Evolutionary conservation across 2,888 invertebrate genomes (phyloP), one percentile per base, ranked within the genome.

Genomic region (Eupeodes latifasciatus): DNA sequence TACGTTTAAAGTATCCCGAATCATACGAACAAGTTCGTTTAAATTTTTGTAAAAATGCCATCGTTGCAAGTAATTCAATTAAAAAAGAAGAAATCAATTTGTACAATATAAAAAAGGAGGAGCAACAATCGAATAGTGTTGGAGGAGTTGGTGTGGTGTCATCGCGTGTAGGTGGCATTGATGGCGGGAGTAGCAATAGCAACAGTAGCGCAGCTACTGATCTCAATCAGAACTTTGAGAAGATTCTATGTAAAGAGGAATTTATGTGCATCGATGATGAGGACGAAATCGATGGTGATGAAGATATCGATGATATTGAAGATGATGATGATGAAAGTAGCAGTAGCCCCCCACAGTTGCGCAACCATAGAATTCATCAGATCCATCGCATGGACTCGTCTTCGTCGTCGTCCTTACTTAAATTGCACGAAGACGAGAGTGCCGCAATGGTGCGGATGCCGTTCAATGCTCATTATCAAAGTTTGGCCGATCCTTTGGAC

Each of bases 161-260:
- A 64, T 49, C 82, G 49, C 69, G 75, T 5, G 62, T 40, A 53
- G 27, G 19, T 59, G 27, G 19, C 64, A 27, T 79, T 14, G 85
- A 85, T 82, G 81, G 69, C 40, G 66, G 64, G 11, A 85, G 76
- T 57, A 89, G 89, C 72, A 89, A 85, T 80, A 89, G 89, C 36
- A 89, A 87, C 78, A 86, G 83, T 84, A 90, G 80, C 77, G 89
- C 90, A 40, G 92, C 92, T 44, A 92, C 92, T 53, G 93, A 93
- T 91, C 91, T 93, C 12, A 93, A 93, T 92, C 93, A 93, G 86
- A 93, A 93, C 90, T 93, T 93, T 89, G 93, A 93, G 89, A 93
- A 93, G 89, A 93, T 93, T 86, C 92, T 93, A 79, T 93, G 93
- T 83, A 93, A 93, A 80, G 93, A 93, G 90, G 93, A 93, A 90